Base-by-base conservation (phyloP, 1,140 invertebrate genomes). In the Polyergus mexicanus region DNA sequence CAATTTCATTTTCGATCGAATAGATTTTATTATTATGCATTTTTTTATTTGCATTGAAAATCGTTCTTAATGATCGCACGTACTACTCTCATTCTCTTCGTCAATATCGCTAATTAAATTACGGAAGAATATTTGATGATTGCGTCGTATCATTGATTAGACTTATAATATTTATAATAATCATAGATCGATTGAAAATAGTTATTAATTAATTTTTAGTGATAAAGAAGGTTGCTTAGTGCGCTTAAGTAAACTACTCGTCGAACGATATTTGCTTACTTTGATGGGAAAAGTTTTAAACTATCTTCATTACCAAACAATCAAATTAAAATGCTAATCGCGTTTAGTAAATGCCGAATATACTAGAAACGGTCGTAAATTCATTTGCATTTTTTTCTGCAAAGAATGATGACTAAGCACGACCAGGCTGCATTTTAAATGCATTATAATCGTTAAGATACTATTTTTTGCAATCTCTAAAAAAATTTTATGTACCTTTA, bases 331-430 rank as follows among this genome's bases (percentile, higher is more conserved):
- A 62, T 28, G 13, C 3, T 75, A 74, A 74, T 84, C 69, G 69
- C 22, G 32, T 13, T 10, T 22, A 56, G n/a, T 71, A 71, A 72
- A 47, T 83, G 3, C 60, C 25, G 68, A 47, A 83, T n/a, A 62
- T 13, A n/a, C 7, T 72, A 35, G 66, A 72, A 72, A 13, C 22
- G 10, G 41, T 38, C 25, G 47, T 38, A 25, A 22, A 32, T n/a
- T 83, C n/a, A 83, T 83, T 83, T 83, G 78, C 78, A 4, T 60
- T 47, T 25, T 1, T 32, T 83, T 72, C 22, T 62, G 78, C 78
- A 83, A 83, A 54, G 3, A 47, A 60, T 35, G 78, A 83, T 83
- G 78, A 83, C 78, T 62, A 83, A 72, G 78, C 78, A 2, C 13
- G 5, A 83, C 3, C 32, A 32, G 28, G 0, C 32, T 22, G 16